A percentile compares a stretch with the other conserved stretches of the same genome.
phyloP scores from a whole-genome alignment of 1,140 invertebrate species.

The Dermatophagoides farinae region DNA sequence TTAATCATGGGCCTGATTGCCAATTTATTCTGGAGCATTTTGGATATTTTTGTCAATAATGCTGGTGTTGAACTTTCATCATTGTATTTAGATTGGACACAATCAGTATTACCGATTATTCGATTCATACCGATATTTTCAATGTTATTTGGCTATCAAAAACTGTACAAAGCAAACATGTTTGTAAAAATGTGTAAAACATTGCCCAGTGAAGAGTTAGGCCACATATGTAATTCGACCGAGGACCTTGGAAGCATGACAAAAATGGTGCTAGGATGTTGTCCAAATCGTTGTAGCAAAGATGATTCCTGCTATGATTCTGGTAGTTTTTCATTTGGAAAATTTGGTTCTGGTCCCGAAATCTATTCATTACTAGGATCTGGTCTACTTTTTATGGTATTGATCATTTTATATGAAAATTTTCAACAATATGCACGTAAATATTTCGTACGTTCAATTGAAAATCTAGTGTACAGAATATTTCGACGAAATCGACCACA shows the following conservation, averaged over 20 bases:
- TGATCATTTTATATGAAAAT: background rate
- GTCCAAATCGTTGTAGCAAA: background rate
- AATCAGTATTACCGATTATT: background rate
- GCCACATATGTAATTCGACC: too few relatives aligned
- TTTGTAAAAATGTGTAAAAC: background rate
- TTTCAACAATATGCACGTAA: too few relatives aligned
- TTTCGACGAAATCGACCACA: too few relatives aligned
- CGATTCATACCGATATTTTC: constrained; percentile 6
- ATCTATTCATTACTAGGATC: background rate
- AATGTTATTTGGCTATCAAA: constrained; percentile 3
- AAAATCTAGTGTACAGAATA: too few relatives aligned
- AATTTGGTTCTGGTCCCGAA: background rate
- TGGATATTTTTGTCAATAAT: background rate
- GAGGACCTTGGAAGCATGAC: too few relatives aligned
- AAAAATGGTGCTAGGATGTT: background rate
- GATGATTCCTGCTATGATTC: too few relatives aligned
- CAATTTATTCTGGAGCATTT: background rate
- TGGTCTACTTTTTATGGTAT: background rate
- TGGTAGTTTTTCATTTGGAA: too few relatives aligned
- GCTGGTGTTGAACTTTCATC: background rate
- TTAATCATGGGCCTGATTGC: constrained; percentile 5
- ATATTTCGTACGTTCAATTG: too few relatives aligned
- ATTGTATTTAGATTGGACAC: background rate
- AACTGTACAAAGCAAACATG: constrained; percentile 1
- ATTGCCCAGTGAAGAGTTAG: too few relatives aligned